Evolutionary conservation across 1,140 invertebrate species (phyloP).

Genomic region (Thrips palmi): DNA sequence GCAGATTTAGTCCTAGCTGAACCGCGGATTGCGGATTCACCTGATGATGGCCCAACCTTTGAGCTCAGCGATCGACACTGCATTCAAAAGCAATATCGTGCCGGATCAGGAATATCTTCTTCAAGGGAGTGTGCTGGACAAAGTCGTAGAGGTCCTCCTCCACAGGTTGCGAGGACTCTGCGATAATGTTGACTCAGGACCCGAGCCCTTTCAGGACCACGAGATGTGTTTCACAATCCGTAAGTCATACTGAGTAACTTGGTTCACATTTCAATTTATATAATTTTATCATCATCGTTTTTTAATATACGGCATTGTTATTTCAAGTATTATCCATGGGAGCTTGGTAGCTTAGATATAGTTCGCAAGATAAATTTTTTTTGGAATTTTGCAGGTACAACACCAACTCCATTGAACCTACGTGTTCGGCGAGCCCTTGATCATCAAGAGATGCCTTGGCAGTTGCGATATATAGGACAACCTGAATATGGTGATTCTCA

Average conservation of each 20-base stretch:
- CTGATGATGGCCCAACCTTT: constrained; percentile 24
- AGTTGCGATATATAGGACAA: constrained; percentile 76
- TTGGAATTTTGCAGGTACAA: constrained; percentile 30
- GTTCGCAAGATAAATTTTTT: no score
- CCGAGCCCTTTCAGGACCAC: constrained; percentile 82
- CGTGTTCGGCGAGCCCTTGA: constrained; percentile 61
- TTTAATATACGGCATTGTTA: no score
- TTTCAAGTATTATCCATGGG: no score
- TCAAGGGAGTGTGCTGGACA: constrained; percentile 50
- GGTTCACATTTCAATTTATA: background rate
- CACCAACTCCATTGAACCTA: constrained; percentile 38
- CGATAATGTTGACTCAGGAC: constrained; percentile 80
- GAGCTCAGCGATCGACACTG: constrained; percentile 57
- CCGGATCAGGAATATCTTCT: constrained; percentile 37
- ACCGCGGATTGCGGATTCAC: no score
- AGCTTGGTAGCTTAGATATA: no score
- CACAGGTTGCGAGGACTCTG: constrained; percentile 80
- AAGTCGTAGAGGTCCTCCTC: constrained; percentile 78
- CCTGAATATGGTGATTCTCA: constrained; percentile 66
- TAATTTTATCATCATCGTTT: background rate
- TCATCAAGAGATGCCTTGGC: constrained; percentile 58
- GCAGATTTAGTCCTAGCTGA: no score
- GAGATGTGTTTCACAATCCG: constrained; percentile 68
- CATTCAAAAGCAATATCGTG: constrained; percentile 63
- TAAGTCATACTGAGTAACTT: constrained; percentile 13